Conservation (phyloP, 2,113 vertebrate species). For the Megaleporinus macrocephalus region DNA sequence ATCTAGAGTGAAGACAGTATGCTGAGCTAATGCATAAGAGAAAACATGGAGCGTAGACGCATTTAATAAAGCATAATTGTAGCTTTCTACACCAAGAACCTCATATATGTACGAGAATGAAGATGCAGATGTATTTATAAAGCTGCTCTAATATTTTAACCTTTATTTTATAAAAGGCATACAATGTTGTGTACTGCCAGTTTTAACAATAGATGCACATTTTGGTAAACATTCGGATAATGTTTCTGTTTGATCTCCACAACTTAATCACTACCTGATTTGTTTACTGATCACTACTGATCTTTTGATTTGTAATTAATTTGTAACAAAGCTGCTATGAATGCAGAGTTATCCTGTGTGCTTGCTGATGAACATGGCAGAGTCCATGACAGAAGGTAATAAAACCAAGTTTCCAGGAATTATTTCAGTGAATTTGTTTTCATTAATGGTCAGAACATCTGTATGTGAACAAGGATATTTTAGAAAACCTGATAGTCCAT, state of each 20-base stretch:
- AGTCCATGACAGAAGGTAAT: neutral
- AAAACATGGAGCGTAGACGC: neutral
- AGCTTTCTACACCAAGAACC: constrained; percentile 6
- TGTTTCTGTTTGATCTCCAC: neutral
- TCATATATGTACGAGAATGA: neutral
- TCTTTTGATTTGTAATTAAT: neutral
- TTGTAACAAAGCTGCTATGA: neutral
- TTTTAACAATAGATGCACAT: neutral
- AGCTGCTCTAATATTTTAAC: neutral
- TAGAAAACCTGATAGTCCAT: neutral
- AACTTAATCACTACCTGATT: too few species aligned
- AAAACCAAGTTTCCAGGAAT: neutral
- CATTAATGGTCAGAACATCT: neutral
- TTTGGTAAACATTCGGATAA: neutral
- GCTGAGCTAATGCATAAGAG: neutral
- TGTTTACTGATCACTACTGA: neutral
- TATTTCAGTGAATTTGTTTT: neutral
- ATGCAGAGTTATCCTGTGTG: neutral
- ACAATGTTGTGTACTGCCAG: neutral
- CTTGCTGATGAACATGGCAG: neutral
- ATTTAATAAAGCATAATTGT: neutral
- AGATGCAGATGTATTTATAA: neutral
- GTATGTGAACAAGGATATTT: too few species aligned
- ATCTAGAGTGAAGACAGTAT: neutral
- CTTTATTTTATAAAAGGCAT: neutral